Conservation (phyloP, 30 jellyfish, hydroid and myxozoan species). For the Phacellophora camtschatica region DNA sequence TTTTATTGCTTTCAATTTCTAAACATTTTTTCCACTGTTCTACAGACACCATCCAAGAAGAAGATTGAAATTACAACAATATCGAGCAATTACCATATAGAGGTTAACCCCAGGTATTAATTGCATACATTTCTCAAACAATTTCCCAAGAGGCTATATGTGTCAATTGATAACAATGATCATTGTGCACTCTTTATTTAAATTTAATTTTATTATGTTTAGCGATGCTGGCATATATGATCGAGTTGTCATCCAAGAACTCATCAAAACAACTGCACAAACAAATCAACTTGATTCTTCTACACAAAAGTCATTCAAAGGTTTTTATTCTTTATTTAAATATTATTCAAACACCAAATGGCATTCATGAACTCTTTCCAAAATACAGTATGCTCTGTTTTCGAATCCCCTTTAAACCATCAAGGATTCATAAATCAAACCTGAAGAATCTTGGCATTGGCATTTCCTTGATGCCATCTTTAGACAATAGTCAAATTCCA, state of each 20-base stretch:
- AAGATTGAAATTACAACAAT: slow-evolving; percentile 91
- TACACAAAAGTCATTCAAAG: slow-evolving; percentile 93
- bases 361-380: not conserved
- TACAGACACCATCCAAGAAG: slow-evolving; percentile 65
- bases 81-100: slow-evolving; percentile 95
- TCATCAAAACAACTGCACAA: slow-evolving; percentile 94
- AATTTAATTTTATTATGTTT: too few species aligned
- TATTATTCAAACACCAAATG: not conserved
- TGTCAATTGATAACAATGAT: too few species aligned
- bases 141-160: too few species aligned
- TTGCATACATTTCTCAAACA: too few species aligned
- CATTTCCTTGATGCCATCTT: too few species aligned
- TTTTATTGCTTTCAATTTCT: too few species aligned
- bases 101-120: slow-evolving; percentile 95
- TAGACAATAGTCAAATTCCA: too few species aligned
- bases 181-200: too few species aligned
- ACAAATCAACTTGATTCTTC: slow-evolving; percentile 92
- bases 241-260: slow-evolving; percentile 97
- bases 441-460: too few species aligned
- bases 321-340: slow-evolving; percentile 5
- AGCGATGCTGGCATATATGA: slow-evolving; percentile 99
- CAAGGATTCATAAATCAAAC: too few species aligned
- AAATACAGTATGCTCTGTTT: not conserved
- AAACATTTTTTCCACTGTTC: not conserved
- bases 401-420: too few species aligned